phyloP scores from a whole-genome alignment of 2,113 vertebrate species.

The Variabilichromis moorii region DNA sequence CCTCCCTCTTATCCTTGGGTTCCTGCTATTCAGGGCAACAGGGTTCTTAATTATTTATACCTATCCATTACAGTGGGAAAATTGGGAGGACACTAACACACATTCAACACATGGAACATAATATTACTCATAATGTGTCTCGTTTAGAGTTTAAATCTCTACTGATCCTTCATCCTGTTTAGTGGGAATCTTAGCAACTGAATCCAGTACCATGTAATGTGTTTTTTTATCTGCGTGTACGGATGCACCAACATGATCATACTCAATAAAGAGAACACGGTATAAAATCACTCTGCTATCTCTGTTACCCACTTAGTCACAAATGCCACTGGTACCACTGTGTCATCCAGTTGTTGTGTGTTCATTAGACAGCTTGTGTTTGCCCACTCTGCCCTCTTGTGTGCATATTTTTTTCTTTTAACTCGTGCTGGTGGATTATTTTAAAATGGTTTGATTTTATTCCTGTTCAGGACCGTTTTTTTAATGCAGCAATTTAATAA shows the following conservation, averaged over 20 bases:
- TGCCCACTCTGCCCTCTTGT: conserved; percentile 17
- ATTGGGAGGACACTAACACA: conserved; percentile 44
- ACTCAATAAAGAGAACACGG: background rate
- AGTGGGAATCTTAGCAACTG: background rate
- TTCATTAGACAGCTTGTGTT: conserved; percentile 24
- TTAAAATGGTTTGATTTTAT: background rate
- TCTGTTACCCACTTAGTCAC: background rate
- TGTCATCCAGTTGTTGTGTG: background rate
- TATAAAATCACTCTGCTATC: background rate
- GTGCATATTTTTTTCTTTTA: background rate
- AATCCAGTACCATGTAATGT: conserved; percentile 22
- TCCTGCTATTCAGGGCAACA: conserved; percentile 39
- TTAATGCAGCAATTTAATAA: background rate
- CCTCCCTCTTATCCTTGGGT: conserved; percentile 11
- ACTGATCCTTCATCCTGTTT: conserved; percentile 25
- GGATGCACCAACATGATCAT: background rate
- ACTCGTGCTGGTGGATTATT: background rate
- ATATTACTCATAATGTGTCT: conserved; percentile 35
- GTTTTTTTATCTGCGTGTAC: background rate
- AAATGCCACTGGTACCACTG: background rate
- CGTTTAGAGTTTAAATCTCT: conserved; percentile 30
- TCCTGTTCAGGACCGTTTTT: background rate
- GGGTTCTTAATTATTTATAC: conserved; percentile 65
- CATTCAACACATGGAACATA: conserved; percentile 44
- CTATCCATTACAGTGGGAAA: conserved; percentile 50